Evolutionary conservation across 2,888 invertebrate genomes (phyloP).

Genomic region (Mamestra brassicae): DNA sequence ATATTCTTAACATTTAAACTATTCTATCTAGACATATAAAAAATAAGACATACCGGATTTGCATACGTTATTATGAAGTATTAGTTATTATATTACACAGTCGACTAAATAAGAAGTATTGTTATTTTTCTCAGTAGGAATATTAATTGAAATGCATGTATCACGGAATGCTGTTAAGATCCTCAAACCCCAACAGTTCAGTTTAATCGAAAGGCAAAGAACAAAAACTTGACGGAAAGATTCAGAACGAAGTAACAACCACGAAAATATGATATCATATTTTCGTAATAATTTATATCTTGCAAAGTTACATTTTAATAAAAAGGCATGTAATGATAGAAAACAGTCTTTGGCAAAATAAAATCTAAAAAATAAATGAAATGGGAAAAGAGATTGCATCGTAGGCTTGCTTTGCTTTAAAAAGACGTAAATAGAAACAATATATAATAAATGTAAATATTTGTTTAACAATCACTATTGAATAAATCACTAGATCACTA

Average conservation of each 20-base stretch:
- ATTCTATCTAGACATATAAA: background rate
- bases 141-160: background rate
- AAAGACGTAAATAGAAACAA: background rate
- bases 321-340: background rate
- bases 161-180: background rate
- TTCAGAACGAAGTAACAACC: too few relatives aligned
- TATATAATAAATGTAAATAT: background rate
- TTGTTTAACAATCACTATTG: background rate
- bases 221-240: too few relatives aligned
- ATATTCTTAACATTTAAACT: background rate
- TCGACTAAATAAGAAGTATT: background rate
- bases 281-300: background rate
- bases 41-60: conserved; percentile 12
- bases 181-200: background rate
- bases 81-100: background rate
- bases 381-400: background rate
- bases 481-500: too few relatives aligned
- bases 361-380: background rate
- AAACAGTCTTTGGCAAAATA: background rate
- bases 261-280: too few relatives aligned
- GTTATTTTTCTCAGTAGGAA: background rate
- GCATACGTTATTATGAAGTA: background rate
- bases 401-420: background rate
- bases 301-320: background rate
- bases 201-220: background rate